A percentile compares a stretch with the other conserved stretches of the same genome.
Conservation (phyloP, 2,888 invertebrate species). For the Drosophila borborema region DNA sequence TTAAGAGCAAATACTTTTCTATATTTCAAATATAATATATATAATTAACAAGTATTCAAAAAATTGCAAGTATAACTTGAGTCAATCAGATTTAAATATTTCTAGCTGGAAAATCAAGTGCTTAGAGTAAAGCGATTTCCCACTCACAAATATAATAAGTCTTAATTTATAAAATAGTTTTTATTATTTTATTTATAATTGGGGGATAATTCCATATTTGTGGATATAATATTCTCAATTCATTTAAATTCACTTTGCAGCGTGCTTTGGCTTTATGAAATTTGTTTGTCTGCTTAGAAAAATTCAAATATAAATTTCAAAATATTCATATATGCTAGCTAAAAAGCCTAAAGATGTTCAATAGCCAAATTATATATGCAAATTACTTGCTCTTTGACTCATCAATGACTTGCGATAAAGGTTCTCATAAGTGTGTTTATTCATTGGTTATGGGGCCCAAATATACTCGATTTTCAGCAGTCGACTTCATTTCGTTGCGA, state of each 20-base stretch:
- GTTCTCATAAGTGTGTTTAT: conserved; percentile 31
- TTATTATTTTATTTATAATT: background rate
- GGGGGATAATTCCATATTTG: background rate
- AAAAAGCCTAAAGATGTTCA: conserved; percentile 5
- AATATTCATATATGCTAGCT: background rate
- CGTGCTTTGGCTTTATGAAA: background rate
- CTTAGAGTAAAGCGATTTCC: background rate
- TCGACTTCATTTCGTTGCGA: conserved; percentile 48
- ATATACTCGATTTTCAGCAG: conserved; percentile 55
- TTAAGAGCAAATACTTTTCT: background rate
- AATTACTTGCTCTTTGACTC: conserved; percentile 6
- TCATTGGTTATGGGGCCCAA: conserved; percentile 51
- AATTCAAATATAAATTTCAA: background rate
- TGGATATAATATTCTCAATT: background rate
- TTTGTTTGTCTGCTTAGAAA: background rate
- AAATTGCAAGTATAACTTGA: background rate
- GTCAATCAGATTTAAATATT: background rate
- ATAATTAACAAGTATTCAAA: too few species aligned
- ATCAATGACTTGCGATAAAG: background rate
- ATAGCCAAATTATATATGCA: conserved; percentile 17
- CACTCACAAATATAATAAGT: background rate
- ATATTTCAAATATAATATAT: background rate
- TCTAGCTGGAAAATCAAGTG: background rate
- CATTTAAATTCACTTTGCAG: background rate
- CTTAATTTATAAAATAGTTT: background rate